phyloP scores from a whole-genome alignment of 2,888 invertebrate genomes.

The Ashinkailepas kermadecensis region DNA sequence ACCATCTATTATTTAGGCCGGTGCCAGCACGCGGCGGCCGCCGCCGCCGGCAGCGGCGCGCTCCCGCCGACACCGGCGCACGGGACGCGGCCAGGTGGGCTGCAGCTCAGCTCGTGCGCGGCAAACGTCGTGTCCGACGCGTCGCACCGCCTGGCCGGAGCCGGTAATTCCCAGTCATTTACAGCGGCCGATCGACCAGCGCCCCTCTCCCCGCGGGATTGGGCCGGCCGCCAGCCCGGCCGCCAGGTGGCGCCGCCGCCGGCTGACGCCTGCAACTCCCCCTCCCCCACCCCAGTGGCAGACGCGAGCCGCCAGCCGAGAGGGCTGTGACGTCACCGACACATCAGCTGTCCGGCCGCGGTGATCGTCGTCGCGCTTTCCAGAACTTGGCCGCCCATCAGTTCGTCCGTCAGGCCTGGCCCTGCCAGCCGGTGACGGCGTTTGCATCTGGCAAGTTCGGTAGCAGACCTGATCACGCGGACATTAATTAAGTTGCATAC shows the following conservation, averaged over 20 bases:
- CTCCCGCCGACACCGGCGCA: background rate
- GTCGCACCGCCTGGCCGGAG: no score
- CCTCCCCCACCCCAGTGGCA: background rate
- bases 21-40: background rate
- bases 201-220: background rate
- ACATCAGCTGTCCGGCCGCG: no score
- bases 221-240: background rate
- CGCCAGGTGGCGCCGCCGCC: no score
- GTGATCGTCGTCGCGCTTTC: no score
- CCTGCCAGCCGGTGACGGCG: no score
- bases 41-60: background rate
- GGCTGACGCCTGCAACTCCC: no score
- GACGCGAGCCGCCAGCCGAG: no score
- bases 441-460: background rate
- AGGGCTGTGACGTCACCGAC: no score
- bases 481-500: background rate
- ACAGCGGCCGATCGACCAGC: conserved; percentile 1
- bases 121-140: no score
- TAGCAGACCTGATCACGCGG: background rate
- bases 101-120: background rate
- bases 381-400: no score
- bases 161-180: background rate
- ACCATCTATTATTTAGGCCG: conserved; percentile 1
- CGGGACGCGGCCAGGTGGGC: background rate
- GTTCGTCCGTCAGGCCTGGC: no score